These are phyloP conservation scores for Taenioides sp. DNA, from an alignment of 2,797 vertebrate species.

Conservation along the genomic window DNA sequence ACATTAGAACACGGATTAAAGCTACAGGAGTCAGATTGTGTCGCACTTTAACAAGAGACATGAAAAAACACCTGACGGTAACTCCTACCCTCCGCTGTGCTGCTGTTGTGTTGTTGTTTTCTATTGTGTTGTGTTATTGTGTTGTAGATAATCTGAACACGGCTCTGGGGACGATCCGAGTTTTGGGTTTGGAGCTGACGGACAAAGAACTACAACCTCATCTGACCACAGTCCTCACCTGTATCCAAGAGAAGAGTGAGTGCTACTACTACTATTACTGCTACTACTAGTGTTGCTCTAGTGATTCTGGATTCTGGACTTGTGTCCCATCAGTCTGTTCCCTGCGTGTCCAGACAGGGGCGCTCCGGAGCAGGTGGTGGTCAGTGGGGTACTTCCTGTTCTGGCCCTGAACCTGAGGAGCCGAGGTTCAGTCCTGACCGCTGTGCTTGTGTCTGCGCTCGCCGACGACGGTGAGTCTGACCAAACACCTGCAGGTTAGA, in stretches of 20 bases:
- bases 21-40: too few species aligned
- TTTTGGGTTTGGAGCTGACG: slow-evolving; percentile 73
- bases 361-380: slow-evolving; percentile 76
- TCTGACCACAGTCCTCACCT: slow-evolving; percentile 70
- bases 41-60: too few species aligned
- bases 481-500: not conserved
- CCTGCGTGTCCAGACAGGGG: slow-evolving; percentile 75
- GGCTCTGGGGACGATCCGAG: slow-evolving; percentile 73
- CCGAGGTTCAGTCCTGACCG: slow-evolving; percentile 74
- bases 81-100: too few species aligned
- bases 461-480: slow-evolving; percentile 81
- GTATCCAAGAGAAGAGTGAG: slow-evolving; percentile 73
- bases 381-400: slow-evolving; percentile 79
- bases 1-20: too few species aligned
- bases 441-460: slow-evolving; percentile 84
- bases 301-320: too few species aligned
- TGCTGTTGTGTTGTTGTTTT: too few species aligned
- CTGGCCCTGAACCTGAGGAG: slow-evolving; percentile 80
- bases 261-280: slow-evolving; percentile 10
- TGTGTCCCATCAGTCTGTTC: too few species aligned
- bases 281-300: not conserved
- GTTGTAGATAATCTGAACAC: slow-evolving; percentile 70
- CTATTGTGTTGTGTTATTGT: too few species aligned
- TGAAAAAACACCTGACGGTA: too few species aligned
- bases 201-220: slow-evolving; percentile 77